Percentiles rank a stretch among this genome's conserved stretches.
Conservation (phyloP, 2,113 vertebrate species). For the Pantherophis guttatus region DNA sequence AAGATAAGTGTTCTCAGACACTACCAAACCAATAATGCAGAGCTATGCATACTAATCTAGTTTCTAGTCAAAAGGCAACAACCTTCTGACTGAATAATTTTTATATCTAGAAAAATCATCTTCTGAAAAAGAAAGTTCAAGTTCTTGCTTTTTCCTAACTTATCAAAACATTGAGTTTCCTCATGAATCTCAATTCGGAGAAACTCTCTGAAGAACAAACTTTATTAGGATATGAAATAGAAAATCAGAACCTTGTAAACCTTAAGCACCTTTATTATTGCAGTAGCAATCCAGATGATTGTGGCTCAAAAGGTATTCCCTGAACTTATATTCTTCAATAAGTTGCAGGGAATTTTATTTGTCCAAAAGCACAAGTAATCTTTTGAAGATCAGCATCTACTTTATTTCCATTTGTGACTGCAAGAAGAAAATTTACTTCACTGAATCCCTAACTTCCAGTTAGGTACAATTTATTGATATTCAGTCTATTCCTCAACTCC, state of each 20-base stretch:
- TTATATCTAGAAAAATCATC: background rate
- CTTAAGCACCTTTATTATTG: background rate
- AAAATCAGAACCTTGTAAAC: background rate
- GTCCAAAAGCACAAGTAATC: background rate
- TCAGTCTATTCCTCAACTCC: background rate
- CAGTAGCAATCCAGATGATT: background rate
- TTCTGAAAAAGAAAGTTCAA: background rate
- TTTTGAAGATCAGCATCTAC: background rate
- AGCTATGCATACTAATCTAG: background rate
- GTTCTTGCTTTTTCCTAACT: background rate
- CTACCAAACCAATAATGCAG: background rate
- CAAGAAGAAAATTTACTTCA: background rate
- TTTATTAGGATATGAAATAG: background rate
- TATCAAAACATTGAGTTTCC: background rate
- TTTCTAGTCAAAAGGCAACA: background rate
- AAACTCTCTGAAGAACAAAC: background rate
- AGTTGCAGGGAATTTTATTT: background rate
- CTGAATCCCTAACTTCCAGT: background rate
- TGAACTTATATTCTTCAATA: background rate
- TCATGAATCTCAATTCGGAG: background rate
- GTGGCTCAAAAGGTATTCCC: background rate
- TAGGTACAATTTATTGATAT: background rate
- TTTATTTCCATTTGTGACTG: background rate
- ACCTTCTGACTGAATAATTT: background rate
- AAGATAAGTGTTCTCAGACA: background rate